Conservation (phyloP, 2,797 vertebrate genomes). For the Vespertilio murinus region DNA sequence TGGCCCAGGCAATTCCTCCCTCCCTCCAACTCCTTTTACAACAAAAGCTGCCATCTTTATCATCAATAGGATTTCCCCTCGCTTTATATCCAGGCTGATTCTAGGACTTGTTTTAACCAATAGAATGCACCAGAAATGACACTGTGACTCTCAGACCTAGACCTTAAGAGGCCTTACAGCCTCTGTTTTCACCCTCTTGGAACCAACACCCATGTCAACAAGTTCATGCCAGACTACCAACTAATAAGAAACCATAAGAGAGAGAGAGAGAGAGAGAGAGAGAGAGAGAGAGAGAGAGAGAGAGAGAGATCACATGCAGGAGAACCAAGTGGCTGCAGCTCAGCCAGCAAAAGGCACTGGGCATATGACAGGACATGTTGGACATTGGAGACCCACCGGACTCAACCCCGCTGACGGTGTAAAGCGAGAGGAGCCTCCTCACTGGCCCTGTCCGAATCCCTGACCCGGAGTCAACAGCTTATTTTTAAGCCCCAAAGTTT, state of each 20-base stretch:
- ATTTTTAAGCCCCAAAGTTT: neutral
- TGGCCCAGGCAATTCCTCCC: neutral
- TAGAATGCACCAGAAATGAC: neutral
- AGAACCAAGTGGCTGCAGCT: neutral
- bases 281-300: too few relatives aligned
- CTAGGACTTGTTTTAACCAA: neutral
- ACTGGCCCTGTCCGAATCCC: neutral
- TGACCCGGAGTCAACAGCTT: neutral
- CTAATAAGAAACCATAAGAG: neutral
- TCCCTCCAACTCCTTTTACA: neutral
- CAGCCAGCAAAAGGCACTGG: neutral
- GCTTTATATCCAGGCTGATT: neutral
- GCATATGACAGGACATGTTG: neutral
- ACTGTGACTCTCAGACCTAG: neutral
- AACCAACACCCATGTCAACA: neutral
- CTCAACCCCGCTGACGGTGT: neutral
- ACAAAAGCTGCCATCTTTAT: neutral
- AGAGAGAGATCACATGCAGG: neutral
- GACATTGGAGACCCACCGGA: neutral
- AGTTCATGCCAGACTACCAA: neutral
- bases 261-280: too few relatives aligned
- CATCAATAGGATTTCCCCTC: neutral
- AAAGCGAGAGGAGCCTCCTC: neutral
- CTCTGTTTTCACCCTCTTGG: neutral
- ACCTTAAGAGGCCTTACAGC: neutral